Percentiles rank a stretch among this genome's conserved stretches.
These are phyloP conservation scores for Clarias pachynema DNA, from an alignment of 2,797 vertebrate species.

Conservation along the genomic window DNA sequence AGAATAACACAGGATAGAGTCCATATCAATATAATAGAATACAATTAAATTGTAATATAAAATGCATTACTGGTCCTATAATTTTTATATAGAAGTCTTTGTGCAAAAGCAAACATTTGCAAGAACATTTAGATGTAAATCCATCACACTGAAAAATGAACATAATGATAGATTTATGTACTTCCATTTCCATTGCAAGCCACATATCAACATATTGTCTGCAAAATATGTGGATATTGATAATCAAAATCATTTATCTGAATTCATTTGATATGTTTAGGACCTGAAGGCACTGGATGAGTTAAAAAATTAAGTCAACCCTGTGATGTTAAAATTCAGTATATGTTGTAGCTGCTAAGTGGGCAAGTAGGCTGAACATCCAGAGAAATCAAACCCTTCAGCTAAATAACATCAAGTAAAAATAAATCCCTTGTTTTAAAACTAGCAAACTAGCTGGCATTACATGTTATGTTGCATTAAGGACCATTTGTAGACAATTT, in stretches of 20 bases:
- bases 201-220: neutral
- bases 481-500: neutral
- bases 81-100: neutral
- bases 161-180: neutral
- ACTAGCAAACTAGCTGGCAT: neutral
- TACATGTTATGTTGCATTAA: neutral
- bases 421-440: neutral
- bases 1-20: neutral
- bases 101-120: neutral
- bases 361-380: neutral
- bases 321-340: neutral
- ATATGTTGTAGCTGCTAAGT: neutral
- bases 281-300: neutral
- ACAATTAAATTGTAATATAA: neutral
- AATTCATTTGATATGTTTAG: neutral
- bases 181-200: neutral
- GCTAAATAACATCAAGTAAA: neutral
- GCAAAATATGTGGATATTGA: neutral
- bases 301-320: neutral
- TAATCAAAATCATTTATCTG: neutral
- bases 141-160: neutral
- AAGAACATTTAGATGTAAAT: neutral
- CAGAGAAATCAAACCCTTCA: neutral
- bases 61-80: neutral
- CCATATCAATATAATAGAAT: slow-evolving; percentile 1